These are phyloP conservation scores for Battus philenor DNA, from an alignment of 1,140 invertebrate species.

Conservation along the genomic window DNA sequence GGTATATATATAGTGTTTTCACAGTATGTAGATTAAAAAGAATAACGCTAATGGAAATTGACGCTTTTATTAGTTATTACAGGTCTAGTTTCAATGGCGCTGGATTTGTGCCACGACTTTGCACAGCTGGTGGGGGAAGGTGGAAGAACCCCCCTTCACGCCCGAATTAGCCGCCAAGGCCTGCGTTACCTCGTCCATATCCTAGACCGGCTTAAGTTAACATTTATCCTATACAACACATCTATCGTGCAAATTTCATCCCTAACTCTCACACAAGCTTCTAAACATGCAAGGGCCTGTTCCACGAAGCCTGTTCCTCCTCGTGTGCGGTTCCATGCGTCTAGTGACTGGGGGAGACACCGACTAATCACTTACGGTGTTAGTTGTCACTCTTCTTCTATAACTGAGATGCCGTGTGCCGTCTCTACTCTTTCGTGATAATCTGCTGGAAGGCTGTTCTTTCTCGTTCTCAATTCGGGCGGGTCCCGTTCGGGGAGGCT, in stretches of 20 bases:
- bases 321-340: conserved; percentile 60
- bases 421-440: conserved; percentile 49
- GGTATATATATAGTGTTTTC: no score
- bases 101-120: no score
- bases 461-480: conserved; percentile 56
- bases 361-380: conserved; percentile 60
- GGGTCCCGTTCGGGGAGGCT: conserved; percentile 67
- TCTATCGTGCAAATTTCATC: conserved; percentile 60
- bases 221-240: conserved; percentile 39
- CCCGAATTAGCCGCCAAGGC: no score
- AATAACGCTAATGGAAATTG: no score
- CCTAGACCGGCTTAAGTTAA: not conserved
- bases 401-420: conserved; percentile 36
- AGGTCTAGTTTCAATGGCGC: no score
- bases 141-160: no score
- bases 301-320: conserved; percentile 51
- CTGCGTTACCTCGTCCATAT: not conserved
- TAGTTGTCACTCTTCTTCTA: conserved; percentile 63
- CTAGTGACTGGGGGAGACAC: conserved; percentile 61
- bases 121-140: no score
- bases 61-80: no score
- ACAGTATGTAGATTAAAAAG: no score
- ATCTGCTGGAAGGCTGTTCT: conserved; percentile 68
- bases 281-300: conserved; percentile 72
- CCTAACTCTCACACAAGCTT: conserved; percentile 62